Evolutionary conservation across 2,888 invertebrate species (phyloP), one percentile per base, ranked within the genome.

Genomic region (Drosophila borealis): DNA sequence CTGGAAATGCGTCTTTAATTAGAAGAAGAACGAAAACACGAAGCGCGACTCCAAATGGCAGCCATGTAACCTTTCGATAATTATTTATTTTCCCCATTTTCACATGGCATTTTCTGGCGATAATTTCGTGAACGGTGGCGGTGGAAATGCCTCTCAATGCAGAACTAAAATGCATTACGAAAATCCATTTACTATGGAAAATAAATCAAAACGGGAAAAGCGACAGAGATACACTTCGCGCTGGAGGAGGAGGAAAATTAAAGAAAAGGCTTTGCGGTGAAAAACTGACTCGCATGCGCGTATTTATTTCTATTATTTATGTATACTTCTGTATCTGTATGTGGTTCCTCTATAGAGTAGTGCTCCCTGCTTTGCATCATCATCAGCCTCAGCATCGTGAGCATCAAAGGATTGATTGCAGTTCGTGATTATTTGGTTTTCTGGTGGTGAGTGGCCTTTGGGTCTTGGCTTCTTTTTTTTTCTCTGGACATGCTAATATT

Each of bases 81-180:
- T 88, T 83, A 83, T 88, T 86, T 80, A 88, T 83, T 83, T 81
- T 83, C 61, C 61, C 56, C 63, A 71, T 88, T 82, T 83, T 78
- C 87, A 84, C 81, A 72, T 78, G 70, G 60, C 67, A 66, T 39
- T 70, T 74, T 70, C 68, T 62, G 64, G 60, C 76, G 87, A 83
- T 86, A 88, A 86, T 78, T 80, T 78, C 45, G 36, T 37, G 64
- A 62, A 62, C 62, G 53, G 57, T 53, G 61, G 45, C 55, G 51
- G 36, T 51, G 48, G 65, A 73, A 49, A 49, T 62, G 56, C 50
- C 56, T 57, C 60, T 81, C 60, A 44, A 69, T 70, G 88, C 86
- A 89, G 75, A 88, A 85, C 89, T 88, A 86, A 86, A 85, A 89
- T 75, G 82, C 86, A 89, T 86, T 88, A 82, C 86, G 49, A 89